Percentiles rank a stretch among this genome's conserved stretches.
These are phyloP conservation scores for Rhagophthalmus giganteus DNA, from an alignment of 2,888 invertebrate genomes.

Conservation along the genomic window DNA sequence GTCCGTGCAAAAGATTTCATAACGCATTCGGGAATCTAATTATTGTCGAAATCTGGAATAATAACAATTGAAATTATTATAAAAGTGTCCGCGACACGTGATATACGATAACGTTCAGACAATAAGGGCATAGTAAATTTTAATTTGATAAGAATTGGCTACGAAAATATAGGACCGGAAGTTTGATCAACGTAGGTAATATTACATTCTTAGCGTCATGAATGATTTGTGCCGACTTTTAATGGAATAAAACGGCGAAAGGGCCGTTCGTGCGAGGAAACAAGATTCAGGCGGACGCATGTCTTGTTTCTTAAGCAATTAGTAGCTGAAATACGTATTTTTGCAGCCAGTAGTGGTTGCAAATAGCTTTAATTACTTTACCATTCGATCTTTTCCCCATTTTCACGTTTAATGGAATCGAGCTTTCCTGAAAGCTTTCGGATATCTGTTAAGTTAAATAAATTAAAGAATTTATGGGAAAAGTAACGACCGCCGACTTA, in stretches of 20 bases:
- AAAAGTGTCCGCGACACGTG: constrained; percentile 30
- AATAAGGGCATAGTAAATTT: constrained; percentile 48
- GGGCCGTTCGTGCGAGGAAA: constrained; percentile 26
- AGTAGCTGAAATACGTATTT: constrained; percentile 37
- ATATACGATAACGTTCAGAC: constrained; percentile 35
- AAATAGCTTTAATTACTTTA: constrained; percentile 38
- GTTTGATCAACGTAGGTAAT: constrained; percentile 51
- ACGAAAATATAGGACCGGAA: constrained; percentile 40
- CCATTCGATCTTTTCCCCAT: constrained; percentile 24
- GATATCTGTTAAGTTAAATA: constrained; percentile 6
- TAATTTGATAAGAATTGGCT: constrained; percentile 50
- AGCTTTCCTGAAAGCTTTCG: constrained; percentile 4
- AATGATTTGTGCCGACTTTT: constrained; percentile 51
- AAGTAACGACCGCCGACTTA: no score
- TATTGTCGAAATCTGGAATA: no score
- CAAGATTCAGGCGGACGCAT: constrained; percentile 35
- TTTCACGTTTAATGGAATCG: constrained; percentile 20
- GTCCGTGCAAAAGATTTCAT: no score
- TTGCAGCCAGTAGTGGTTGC: constrained; percentile 33
- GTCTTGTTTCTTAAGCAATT: constrained; percentile 38
- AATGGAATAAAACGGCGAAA: constrained; percentile 44
- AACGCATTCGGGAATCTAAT: no score
- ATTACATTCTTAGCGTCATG: constrained; percentile 53
- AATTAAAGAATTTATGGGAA: constrained; percentile 5
- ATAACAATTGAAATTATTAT: constrained; percentile 4